Conservation (phyloP, 2,797 vertebrate species). For the Intellagama lesueurii region DNA sequence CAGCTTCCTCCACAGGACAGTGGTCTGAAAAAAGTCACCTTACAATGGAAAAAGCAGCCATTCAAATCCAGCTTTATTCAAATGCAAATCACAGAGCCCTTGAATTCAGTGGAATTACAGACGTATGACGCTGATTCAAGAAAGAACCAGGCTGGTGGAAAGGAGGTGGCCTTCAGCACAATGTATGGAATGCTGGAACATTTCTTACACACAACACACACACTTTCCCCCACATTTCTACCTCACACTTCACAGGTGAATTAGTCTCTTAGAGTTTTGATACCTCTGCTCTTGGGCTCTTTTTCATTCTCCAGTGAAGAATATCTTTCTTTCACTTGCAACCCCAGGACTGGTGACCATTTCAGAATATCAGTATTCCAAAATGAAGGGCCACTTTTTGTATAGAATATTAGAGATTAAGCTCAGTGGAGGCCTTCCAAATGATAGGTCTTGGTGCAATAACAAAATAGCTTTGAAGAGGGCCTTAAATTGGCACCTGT, state of each 20-base stretch:
- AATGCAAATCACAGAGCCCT: not conserved
- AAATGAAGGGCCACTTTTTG: conserved; percentile 4
- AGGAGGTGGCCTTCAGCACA: not conserved
- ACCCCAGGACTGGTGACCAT: not conserved
- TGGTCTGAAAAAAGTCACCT: not conserved
- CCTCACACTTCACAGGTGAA: not conserved
- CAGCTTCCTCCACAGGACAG: not conserved
- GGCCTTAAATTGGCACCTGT: conserved; percentile 19
- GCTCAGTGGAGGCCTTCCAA: conserved; percentile 37
- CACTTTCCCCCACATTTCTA: not conserved
- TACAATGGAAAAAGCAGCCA: conserved; percentile 10
- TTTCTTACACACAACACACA: not conserved
- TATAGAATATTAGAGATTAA: conserved; percentile 17
- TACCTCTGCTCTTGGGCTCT: not conserved
- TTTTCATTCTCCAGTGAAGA: not conserved
- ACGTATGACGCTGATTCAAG: not conserved
- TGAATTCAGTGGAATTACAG: not conserved
- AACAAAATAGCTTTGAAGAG: conserved; percentile 4
- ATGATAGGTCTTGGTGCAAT: not conserved
- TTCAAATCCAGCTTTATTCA: not conserved
- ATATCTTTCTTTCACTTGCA: not conserved
- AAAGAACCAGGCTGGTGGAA: not conserved
- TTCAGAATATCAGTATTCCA: conserved; percentile 24
- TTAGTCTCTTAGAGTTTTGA: not conserved
- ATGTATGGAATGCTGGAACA: not conserved